A percentile compares a stretch with the other conserved stretches of the same genome.
Conservation (phyloP, 2,797 vertebrate genomes). For the Scolopax bukidnonensis region DNA sequence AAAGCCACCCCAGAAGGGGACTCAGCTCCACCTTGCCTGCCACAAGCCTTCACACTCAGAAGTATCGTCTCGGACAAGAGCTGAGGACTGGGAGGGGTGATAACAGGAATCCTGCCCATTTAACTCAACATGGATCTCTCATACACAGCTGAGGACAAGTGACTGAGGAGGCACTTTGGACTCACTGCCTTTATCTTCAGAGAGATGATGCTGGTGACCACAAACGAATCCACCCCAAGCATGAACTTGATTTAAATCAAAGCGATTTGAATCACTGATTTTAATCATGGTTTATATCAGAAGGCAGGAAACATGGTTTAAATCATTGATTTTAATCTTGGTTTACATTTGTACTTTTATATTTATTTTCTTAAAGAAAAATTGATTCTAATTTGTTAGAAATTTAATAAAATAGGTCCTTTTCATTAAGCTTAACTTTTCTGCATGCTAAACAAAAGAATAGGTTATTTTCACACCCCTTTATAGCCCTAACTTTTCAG, state of each 20-base stretch:
- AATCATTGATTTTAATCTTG: conserved; percentile 40
- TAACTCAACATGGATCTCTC: neutral
- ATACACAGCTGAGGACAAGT: neutral
- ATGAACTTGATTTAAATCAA: conserved; percentile 26
- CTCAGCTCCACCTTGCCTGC: fast-evolving
- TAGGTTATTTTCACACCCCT: neutral
- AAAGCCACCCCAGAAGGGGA: neutral
- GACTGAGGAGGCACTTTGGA: neutral
- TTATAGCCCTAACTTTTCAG: neutral
- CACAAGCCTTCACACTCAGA: fast-evolving
- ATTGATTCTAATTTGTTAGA: neutral
- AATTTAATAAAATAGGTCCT: neutral
- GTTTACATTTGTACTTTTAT: neutral
- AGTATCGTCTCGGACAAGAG: fast-evolving
- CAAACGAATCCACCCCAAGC: conserved; percentile 32
- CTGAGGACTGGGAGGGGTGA: neutral
- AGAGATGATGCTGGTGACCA: neutral
- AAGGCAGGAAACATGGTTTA: conserved; percentile 60
- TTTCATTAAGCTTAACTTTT: neutral
- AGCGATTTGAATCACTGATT: conserved; percentile 27
- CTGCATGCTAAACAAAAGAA: neutral
- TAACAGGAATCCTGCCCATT: neutral
- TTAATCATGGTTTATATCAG: conserved; percentile 35
- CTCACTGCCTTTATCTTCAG: neutral
- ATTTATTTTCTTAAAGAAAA: conserved; percentile 12